A percentile compares a stretch with the other conserved stretches of the same genome.
phyloP scores from a whole-genome alignment of 2,888 invertebrate species.

The Brachyopa scutellaris region DNA sequence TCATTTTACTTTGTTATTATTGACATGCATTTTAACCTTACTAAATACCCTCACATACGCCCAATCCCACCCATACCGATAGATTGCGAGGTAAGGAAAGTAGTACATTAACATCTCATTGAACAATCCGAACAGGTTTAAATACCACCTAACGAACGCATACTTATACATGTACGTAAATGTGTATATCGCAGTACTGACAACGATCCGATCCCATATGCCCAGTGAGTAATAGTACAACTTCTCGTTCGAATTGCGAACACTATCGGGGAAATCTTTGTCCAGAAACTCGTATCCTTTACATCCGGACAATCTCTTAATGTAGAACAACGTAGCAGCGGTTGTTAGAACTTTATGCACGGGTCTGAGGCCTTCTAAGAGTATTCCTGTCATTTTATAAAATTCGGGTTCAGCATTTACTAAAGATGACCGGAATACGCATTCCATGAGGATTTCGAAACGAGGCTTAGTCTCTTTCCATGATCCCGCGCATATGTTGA shows the following conservation, averaged over 20 bases:
- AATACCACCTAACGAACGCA: constrained; percentile 84
- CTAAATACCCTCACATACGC: constrained; percentile 84
- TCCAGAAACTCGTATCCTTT: constrained; percentile 83
- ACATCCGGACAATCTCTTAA: constrained; percentile 84
- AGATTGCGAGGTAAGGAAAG: constrained; percentile 87
- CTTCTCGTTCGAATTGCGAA: constrained; percentile 78
- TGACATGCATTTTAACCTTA: too few relatives aligned
- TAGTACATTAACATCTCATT: constrained; percentile 85
- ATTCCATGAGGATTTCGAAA: constrained; percentile 83
- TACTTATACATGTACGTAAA: constrained; percentile 82
- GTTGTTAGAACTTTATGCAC: constrained; percentile 85
- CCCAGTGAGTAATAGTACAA: constrained; percentile 81
- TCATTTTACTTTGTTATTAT: too few relatives aligned
- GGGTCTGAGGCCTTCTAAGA: constrained; percentile 87
- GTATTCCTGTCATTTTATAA: constrained; percentile 84
- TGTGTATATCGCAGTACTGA: constrained; percentile 76
- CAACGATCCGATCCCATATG: constrained; percentile 81
- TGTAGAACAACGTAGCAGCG: constrained; percentile 84
- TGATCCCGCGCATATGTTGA: constrained; percentile 86
- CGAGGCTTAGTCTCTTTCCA: constrained; percentile 84
- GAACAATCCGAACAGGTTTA: constrained; percentile 85
- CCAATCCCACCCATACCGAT: constrained; percentile 84
- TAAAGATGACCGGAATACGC: constrained; percentile 85
- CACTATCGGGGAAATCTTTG: constrained; percentile 76
- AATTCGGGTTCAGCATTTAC: constrained; percentile 85